Conservation (phyloP, 2,888 invertebrate species). For the Nomada fabriciana region DNA sequence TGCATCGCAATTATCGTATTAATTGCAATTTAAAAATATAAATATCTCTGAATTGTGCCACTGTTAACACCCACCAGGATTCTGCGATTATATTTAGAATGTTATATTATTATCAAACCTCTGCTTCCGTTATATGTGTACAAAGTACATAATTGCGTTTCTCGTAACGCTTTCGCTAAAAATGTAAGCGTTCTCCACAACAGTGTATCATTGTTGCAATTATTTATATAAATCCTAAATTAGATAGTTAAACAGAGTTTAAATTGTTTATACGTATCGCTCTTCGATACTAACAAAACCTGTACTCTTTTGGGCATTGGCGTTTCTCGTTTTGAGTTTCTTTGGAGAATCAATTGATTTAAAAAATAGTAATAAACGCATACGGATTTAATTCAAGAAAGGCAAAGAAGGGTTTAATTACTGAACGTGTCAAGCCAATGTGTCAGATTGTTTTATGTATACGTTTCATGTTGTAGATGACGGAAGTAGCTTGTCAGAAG, state of each 20-base stretch:
- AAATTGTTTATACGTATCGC: no score
- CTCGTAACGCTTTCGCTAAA: no score
- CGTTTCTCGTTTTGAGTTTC: not conserved
- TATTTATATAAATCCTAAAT: no score
- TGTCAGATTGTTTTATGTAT: not conserved
- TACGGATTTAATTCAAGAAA: not conserved
- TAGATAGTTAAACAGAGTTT: no score
- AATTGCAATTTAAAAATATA: no score
- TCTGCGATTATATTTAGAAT: not conserved
- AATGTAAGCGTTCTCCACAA: no score
- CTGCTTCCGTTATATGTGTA: not conserved
- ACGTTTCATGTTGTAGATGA: conserved; percentile 77
- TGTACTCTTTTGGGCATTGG: no score
- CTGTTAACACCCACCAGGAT: no score
- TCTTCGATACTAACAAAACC: no score
- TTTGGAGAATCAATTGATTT: not conserved
- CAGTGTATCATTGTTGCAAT: no score
- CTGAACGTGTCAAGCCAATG: not conserved
- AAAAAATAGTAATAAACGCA: not conserved
- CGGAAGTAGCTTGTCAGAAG: conserved; percentile 82
- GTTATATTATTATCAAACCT: not conserved
- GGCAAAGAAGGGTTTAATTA: not conserved
- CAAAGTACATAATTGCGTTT: no score
- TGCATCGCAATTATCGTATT: not conserved
- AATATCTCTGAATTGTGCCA: no score